Evolutionary conservation across 2,888 invertebrate genomes (phyloP).

Genomic region (Spialia ferax): DNA sequence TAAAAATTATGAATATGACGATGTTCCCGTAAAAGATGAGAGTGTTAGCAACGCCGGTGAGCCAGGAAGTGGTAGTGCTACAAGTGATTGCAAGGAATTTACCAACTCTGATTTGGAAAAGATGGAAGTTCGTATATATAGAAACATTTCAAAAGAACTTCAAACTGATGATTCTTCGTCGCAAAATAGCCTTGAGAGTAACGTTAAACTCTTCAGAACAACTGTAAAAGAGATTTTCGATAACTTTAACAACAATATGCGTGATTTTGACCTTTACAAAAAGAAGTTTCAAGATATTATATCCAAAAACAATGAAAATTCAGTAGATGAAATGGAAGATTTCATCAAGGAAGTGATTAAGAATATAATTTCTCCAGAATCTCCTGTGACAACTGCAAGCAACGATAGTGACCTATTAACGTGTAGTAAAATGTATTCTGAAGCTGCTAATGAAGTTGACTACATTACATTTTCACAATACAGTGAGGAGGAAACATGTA

Average conservation of each 20-base stretch:
- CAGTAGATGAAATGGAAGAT: constrained; percentile 69
- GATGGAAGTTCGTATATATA: constrained; percentile 63
- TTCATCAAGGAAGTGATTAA: constrained; percentile 76
- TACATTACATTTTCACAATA: constrained; percentile 8
- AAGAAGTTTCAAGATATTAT: constrained; percentile 70
- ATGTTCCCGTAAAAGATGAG: constrained; percentile 66
- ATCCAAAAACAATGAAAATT: constrained; percentile 61
- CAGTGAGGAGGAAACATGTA: constrained; percentile 2
- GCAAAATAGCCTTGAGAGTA: constrained; percentile 64
- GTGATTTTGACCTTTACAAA: constrained; percentile 72
- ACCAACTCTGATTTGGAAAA: constrained; percentile 68
- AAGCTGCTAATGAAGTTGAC: background rate
- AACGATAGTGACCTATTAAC: constrained; percentile 1
- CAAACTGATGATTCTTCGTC: constrained; percentile 59
- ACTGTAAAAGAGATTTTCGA: constrained; percentile 71
- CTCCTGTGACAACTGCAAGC: constrained; percentile 49
- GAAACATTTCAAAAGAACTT: constrained; percentile 65
- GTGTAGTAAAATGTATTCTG: background rate
- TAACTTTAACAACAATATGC: constrained; percentile 68
- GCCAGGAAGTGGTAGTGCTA: constrained; percentile 45
- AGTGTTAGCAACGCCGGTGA: constrained; percentile 41
- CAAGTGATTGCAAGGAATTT: constrained; percentile 48
- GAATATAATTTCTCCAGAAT: constrained; percentile 67
- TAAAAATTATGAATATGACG: constrained; percentile 69
- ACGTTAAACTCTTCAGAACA: constrained; percentile 69